Evolutionary conservation across 2,113 vertebrate genomes (phyloP), one percentile per base, ranked within the genome.

Genomic region (Falcunculus frontatus): DNA sequence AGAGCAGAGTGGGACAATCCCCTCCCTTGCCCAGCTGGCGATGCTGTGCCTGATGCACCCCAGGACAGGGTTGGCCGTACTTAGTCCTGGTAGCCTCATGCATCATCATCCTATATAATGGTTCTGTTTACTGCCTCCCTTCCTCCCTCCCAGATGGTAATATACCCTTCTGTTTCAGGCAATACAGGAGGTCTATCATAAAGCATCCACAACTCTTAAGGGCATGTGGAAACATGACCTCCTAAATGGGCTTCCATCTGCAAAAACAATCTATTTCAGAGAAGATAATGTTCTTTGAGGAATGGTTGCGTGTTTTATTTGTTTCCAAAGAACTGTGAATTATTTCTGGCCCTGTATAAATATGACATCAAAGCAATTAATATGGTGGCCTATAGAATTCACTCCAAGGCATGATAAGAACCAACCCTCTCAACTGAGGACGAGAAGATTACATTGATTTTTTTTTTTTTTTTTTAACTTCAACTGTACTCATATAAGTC

Each of bases 11-110:
- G 0, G 30, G 42, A 65, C 42, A 65, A 49, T n/a, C 15, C 29
- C 29, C 15, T 65, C n/a, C 8, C 41, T 30, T 49, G 19, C 42
- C 19, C 0, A 0, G 30, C n/a, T 55, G 59, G 26, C 1, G 5
- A 47, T 84, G 69, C n/a, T 75, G 42, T 9, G 5, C 30, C 59
- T n/a, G 59, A 56, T n/a, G n/a, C 7, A 0, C 29, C 6, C 25
- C 10, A 41, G 50, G 50, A 49, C 82, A 75, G 0, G 2, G n/a
- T 4, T 65, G 35, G 35, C 25, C 0, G 1, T 11, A 26, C 25
- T 74, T 65, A 77, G 46, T n/a, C 39, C 39, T 65, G 39, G 29
- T 55, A 44, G 47, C 37, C n/a, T 86, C 53, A 53, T 8, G 22
- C 25, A 72, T 23, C 42, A 67, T 25, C 46, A 52, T 42, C 37